Percentiles rank a stretch among this genome's conserved stretches.
phyloP scores from a whole-genome alignment of 2,888 invertebrate genomes.

The Terebella lapidaria region DNA sequence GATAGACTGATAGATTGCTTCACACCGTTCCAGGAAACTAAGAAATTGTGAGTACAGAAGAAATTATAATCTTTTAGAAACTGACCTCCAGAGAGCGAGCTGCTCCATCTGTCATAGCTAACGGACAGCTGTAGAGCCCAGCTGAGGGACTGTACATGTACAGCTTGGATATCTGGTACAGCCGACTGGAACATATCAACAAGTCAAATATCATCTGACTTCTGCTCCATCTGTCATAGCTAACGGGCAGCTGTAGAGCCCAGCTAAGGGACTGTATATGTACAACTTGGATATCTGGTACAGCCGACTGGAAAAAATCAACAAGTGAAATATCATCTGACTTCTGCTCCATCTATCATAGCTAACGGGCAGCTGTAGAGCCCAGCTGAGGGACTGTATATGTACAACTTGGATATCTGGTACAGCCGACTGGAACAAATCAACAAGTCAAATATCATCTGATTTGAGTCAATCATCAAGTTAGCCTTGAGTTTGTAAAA shows the following conservation, averaged over 20 bases:
- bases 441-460: neutral
- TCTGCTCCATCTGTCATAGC: conserved; percentile 63
- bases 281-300: neutral
- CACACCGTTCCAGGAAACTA: no score
- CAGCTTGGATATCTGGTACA: conserved; percentile 57
- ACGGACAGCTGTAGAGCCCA: conserved; percentile 59
- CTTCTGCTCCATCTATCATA: conserved; percentile 61
- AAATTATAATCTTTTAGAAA: no score
- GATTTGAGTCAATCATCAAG: no score
- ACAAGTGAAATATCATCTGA: neutral
- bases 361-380: conserved; percentile 57
- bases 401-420: neutral
- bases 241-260: conserved; percentile 54
- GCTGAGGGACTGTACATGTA: conserved; percentile 57
- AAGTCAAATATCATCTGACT: no score
- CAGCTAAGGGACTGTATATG: neutral
- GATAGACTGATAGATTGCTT: no score
- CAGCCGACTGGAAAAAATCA: neutral
- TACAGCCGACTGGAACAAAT: neutral
- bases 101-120: conserved; percentile 63
- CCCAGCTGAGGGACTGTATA: neutral
- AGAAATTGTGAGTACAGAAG: no score
- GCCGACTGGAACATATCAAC: conserved; percentile 46
- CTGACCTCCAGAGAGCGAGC: conserved; percentile 56
- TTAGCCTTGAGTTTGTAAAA: no score